These are phyloP conservation scores for Chionomys nivalis DNA, from an alignment of 2,113 vertebrate genomes.

Conservation along the genomic window DNA sequence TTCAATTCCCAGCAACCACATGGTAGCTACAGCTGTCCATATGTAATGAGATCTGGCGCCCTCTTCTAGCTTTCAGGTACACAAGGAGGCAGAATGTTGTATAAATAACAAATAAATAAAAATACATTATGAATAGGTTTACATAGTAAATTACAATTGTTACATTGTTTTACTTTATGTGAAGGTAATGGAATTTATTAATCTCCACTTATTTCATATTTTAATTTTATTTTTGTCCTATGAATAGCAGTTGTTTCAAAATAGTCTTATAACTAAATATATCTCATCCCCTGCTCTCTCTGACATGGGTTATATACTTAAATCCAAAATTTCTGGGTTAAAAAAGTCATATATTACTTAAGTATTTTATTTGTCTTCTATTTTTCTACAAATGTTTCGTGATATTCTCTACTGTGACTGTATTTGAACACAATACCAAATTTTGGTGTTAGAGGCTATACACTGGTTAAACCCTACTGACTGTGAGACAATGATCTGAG, in stretches of 20 bases:
- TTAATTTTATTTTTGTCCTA: conserved; percentile 26
- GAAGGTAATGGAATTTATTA: neutral
- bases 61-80: too few species aligned
- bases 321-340: neutral
- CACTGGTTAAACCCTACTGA: neutral
- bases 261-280: neutral
- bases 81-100: too few species aligned
- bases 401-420: neutral
- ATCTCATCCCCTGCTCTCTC: neutral
- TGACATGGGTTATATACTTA: neutral
- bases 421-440: neutral
- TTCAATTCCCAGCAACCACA: too few species aligned
- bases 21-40: too few species aligned
- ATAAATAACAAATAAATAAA: neutral
- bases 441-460: conserved; percentile 2
- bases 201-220: neutral
- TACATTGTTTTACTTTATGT: neutral
- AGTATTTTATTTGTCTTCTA: neutral
- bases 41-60: too few species aligned
- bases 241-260: conserved; percentile 2
- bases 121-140: conserved; percentile 6
- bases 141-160: neutral
- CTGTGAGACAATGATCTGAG: neutral
- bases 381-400: neutral
- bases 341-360: neutral